These are phyloP conservation scores for Zaprionus obscuricornis DNA, from an alignment of 2,888 invertebrate genomes.

Conservation along the genomic window DNA sequence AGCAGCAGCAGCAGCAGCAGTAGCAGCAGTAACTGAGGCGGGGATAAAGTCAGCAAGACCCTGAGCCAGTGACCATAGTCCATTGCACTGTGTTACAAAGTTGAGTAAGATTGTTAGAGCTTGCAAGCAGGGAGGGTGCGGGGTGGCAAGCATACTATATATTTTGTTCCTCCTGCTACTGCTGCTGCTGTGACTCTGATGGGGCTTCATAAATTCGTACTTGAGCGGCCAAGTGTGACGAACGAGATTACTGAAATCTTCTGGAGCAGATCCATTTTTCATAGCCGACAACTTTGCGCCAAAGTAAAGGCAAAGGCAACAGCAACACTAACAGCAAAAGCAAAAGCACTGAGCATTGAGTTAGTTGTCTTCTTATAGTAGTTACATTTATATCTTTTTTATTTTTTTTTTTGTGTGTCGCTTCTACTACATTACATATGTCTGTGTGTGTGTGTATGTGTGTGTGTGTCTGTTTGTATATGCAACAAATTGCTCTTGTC, in stretches of 20 bases:
- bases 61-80: slow-evolving; percentile 16
- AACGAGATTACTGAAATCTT: slow-evolving; percentile 83
- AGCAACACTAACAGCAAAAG: slow-evolving; percentile 1
- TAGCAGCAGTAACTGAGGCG: background rate
- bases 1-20: too few species aligned
- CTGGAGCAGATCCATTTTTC: slow-evolving; percentile 83
- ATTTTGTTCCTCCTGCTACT: too few species aligned
- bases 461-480: slow-evolving; percentile 31
- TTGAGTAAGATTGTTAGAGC: too few species aligned
- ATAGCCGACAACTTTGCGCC: slow-evolving; percentile 72
- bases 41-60: slow-evolving; percentile 8
- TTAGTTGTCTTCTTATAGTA: slow-evolving; percentile 14
- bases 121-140: too few species aligned
- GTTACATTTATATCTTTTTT: slow-evolving; percentile 26
- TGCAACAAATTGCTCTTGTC: slow-evolving; percentile 71
- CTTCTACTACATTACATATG: too few species aligned
- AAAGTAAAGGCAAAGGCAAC: background rate
- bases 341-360: slow-evolving; percentile 38
- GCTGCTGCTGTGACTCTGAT: slow-evolving; percentile 47
- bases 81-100: slow-evolving; percentile 38
- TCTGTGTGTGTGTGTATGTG: slow-evolving; percentile 17
- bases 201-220: slow-evolving; percentile 79
- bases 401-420: slow-evolving; percentile 3
- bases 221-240: slow-evolving; percentile 82
- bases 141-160: too few species aligned